Percentiles rank a stretch among this genome's conserved stretches.
Conservation (phyloP, 2,113 vertebrate genomes). For the Bos taurus region ARS-UCD2.0 NC_037331.1:89056001-89056500, state of each 20-base stretch:
- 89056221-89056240: not conserved
- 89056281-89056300: not conserved
- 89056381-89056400: not conserved
- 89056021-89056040: not conserved
- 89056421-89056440: not conserved
- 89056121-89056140: not conserved
- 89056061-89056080: not conserved
- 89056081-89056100: constrained; percentile 8
- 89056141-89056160: not conserved
- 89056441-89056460: not conserved
- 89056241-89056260: not conserved
- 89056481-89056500: not conserved
- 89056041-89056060: not conserved
- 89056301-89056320: not conserved
- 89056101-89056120: not conserved
- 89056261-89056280: not conserved
- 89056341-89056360: not conserved
- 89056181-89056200: not conserved
- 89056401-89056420: not conserved
- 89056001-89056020: not conserved
- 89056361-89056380: not conserved
- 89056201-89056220: not conserved
- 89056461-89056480: not conserved
- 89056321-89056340: not conserved
- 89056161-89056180: not conserved